phyloP scores from a whole-genome alignment of 2,888 invertebrate genomes.

The Junonia oenone region DNA sequence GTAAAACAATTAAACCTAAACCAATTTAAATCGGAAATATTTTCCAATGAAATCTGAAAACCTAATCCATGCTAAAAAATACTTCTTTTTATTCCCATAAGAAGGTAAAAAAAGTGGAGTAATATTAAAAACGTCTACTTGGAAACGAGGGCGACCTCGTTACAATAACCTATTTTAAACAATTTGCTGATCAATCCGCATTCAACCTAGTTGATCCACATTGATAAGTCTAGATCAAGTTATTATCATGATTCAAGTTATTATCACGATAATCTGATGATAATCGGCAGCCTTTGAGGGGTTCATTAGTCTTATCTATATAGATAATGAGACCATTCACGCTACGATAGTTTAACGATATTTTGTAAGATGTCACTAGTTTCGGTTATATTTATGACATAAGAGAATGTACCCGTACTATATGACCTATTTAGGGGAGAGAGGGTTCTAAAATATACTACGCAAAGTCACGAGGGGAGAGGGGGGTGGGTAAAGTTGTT shows the following conservation, averaged over 20 bases:
- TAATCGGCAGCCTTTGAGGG: constrained; percentile 10
- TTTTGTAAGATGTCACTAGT: no score
- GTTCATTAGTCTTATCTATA: constrained; percentile 9
- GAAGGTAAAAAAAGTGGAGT: not conserved
- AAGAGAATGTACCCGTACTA: no score
- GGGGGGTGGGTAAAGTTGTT: no score
- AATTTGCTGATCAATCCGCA: not conserved
- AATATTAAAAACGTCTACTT: not conserved
- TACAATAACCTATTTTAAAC: not conserved
- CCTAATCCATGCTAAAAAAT: not conserved
- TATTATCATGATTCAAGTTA: not conserved
- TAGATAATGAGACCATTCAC: not conserved
- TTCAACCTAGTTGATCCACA: not conserved
- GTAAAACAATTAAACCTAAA: no score
- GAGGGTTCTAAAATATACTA: no score
- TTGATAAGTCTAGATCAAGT: not conserved
- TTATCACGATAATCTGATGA: constrained; percentile 8
- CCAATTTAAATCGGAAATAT: no score
- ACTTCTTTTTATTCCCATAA: not conserved
- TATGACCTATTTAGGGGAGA: no score
- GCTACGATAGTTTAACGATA: no score
- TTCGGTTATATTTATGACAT: no score
- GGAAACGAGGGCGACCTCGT: not conserved
- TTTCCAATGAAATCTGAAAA: no score
- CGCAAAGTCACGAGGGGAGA: no score